phyloP scores from a whole-genome alignment of 1,140 invertebrate genomes.

The Drosophila nannoptera region DNA sequence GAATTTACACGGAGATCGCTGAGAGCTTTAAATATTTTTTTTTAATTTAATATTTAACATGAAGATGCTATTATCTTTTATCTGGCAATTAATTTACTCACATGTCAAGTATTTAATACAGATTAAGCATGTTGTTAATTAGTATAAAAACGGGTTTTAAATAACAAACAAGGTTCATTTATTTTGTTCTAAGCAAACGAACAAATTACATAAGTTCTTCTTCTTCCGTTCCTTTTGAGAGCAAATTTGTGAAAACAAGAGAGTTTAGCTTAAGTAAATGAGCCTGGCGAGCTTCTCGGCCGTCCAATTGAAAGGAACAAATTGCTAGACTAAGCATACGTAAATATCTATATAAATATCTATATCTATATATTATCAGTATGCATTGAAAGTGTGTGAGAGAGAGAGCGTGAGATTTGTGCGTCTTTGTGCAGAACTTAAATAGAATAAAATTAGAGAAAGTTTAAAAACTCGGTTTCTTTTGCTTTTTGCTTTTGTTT shows the following conservation, averaged over 20 bases:
- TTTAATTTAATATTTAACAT: too few relatives aligned
- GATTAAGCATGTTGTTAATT: too few relatives aligned
- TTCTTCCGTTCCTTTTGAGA: too few relatives aligned
- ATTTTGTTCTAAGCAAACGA: constrained; percentile 33
- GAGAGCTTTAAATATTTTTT: too few relatives aligned
- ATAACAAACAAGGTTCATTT: constrained; percentile 70
- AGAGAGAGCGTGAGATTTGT: constrained; percentile 30
- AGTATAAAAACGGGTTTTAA: constrained; percentile 12
- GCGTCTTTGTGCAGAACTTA: constrained; percentile 10
- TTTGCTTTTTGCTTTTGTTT: too few relatives aligned
- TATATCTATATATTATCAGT: constrained; percentile 18
- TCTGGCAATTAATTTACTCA: too few relatives aligned
- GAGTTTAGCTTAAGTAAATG: constrained; percentile 30
- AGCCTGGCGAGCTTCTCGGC: constrained; percentile 14
- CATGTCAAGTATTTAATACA: too few relatives aligned
- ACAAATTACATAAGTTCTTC: background rate
- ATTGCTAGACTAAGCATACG: constrained; percentile 25
- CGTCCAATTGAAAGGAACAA: constrained; percentile 40
- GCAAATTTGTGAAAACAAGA: constrained; percentile 6
- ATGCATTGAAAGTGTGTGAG: background rate
- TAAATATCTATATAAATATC: constrained; percentile 21
- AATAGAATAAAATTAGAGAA: too few relatives aligned
- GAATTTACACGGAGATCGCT: too few relatives aligned
- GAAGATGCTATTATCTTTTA: too few relatives aligned
- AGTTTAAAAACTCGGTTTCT: too few relatives aligned